These are phyloP conservation scores for Tipula helvola DNA, from an alignment of 2,888 invertebrate genomes.

Conservation along the genomic window DNA sequence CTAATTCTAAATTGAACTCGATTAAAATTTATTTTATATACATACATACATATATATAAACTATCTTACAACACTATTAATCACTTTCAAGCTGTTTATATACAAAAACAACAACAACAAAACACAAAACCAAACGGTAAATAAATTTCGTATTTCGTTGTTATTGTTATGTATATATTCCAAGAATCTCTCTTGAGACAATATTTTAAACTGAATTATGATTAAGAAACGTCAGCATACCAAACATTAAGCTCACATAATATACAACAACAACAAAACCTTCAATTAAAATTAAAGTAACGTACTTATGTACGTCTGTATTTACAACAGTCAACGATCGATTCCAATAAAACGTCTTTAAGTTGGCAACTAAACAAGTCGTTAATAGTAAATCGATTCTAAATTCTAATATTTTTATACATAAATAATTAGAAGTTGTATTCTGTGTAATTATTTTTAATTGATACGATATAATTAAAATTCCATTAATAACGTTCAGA, in stretches of 20 bases:
- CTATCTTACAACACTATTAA: neutral
- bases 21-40: neutral
- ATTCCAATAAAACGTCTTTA: neutral
- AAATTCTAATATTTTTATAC: neutral
- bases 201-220: neutral
- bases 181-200: neutral
- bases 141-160: neutral
- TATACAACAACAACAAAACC: neutral
- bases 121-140: neutral
- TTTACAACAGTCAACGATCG: neutral
- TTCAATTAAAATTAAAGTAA: neutral
- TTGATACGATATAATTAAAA: neutral
- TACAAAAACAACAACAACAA: neutral
- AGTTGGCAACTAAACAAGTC: neutral
- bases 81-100: neutral
- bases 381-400: neutral
- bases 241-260: neutral
- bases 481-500: neutral
- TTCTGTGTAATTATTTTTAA: neutral
- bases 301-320: too few species aligned
- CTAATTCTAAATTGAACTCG: neutral
- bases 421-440: neutral
- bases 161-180: neutral
- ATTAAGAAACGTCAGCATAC: neutral
- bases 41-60: too few species aligned